phyloP scores from a whole-genome alignment of 2,888 invertebrate species.

The Arenicola marina region DNA sequence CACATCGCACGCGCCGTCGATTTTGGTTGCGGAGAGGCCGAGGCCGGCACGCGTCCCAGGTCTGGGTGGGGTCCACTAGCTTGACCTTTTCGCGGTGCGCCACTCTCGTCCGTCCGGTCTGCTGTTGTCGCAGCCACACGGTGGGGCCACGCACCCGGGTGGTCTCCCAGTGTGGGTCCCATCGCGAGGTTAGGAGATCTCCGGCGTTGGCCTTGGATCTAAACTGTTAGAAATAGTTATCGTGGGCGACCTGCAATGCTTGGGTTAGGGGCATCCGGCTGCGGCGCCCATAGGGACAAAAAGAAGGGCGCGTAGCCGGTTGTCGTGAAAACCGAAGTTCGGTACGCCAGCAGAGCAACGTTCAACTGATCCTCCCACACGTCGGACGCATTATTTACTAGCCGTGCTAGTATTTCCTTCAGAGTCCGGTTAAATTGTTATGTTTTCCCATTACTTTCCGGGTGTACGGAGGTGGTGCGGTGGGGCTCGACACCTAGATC shows the following conservation, averaged over 20 bases:
- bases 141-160: neutral
- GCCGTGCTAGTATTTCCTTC: neutral
- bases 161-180: constrained; percentile 14
- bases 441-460: constrained; percentile 7
- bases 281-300: constrained; percentile 10
- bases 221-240: too few relatives aligned
- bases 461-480: constrained; percentile 7
- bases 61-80: constrained; percentile 8
- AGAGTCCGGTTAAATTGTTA: too few relatives aligned
- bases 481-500: constrained; percentile 5
- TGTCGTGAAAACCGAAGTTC: neutral
- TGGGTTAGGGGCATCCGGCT: constrained; percentile 4
- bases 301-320: constrained; percentile 11
- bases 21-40: constrained; percentile 1
- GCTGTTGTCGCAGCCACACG: neutral
- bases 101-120: neutral
- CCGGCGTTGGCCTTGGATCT: constrained; percentile 4
- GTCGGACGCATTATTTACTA: neutral
- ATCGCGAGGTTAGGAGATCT: constrained; percentile 3
- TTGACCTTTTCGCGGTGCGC: constrained; percentile 7
- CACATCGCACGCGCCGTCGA: neutral
- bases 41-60: constrained; percentile 10
- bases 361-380: constrained; percentile 9
- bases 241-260: neutral
- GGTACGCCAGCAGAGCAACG: constrained; percentile 2